Conservation (phyloP, 2,113 vertebrate genomes). For the Blennius ocellaris region DNA sequence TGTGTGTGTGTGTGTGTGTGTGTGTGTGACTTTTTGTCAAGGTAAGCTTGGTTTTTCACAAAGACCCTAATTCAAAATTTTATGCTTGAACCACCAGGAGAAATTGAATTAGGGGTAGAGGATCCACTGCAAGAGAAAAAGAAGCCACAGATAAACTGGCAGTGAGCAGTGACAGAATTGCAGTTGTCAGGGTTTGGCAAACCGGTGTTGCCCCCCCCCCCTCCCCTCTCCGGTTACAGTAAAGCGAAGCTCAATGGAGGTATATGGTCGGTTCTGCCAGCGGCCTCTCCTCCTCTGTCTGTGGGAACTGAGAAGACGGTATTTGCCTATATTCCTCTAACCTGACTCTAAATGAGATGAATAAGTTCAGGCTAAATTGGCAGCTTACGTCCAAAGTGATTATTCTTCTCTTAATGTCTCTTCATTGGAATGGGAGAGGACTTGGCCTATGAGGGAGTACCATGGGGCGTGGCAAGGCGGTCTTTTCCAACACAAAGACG, state of each 20-base stretch:
- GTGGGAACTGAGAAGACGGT: slow-evolving; percentile 61
- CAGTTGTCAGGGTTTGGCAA: slow-evolving; percentile 67
- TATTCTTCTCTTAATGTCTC: slow-evolving; percentile 77
- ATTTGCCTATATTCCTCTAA: slow-evolving; percentile 69
- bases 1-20: background rate
- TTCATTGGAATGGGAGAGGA: slow-evolving; percentile 70
- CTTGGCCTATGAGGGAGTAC: slow-evolving; percentile 59
- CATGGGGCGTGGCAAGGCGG: slow-evolving; percentile 63
- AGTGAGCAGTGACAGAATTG: slow-evolving; percentile 58
- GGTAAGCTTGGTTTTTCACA: slow-evolving; percentile 22
- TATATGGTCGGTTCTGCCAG: slow-evolving; percentile 52
- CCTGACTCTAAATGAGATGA: slow-evolving; percentile 75
- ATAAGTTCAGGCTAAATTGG: slow-evolving; percentile 76
- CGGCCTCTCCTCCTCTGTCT: slow-evolving; percentile 52
- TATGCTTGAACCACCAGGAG: slow-evolving; percentile 54
- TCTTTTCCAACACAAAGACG: slow-evolving; percentile 73
- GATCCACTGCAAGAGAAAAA: slow-evolving; percentile 23
- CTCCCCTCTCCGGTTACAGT: slow-evolving; percentile 61
- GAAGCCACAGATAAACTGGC: slow-evolving; percentile 57
- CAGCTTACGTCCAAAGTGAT: slow-evolving; percentile 71
- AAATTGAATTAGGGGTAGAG: slow-evolving; percentile 57
- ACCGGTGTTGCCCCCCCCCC: slow-evolving; percentile 54
- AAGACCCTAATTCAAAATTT: slow-evolving; percentile 46
- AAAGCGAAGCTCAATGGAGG: slow-evolving; percentile 64
- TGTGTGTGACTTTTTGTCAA: slow-evolving; percentile 20